phyloP scores from a whole-genome alignment of 2,888 invertebrate genomes.

The Theristus sp. region DNA sequence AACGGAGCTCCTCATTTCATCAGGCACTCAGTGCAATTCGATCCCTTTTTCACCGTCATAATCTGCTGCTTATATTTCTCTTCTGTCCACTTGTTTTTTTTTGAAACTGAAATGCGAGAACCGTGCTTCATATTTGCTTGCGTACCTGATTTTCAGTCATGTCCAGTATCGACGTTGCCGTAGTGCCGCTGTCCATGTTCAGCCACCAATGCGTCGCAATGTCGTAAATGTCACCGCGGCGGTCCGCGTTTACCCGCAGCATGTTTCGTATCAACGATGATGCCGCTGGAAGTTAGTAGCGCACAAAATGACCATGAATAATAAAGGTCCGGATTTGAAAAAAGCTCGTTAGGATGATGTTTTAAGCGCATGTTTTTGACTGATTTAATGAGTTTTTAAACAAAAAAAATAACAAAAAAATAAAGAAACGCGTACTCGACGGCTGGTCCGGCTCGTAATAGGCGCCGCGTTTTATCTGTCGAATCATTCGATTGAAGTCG shows the following conservation, averaged over 20 bases:
- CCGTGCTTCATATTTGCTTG: no score
- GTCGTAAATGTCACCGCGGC: conserved; percentile 74
- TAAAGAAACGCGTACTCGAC: conserved; percentile 37
- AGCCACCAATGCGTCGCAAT: conserved; percentile 96
- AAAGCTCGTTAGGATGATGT: no score
- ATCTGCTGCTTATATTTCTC: no score
- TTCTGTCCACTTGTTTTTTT: no score
- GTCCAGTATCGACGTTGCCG: conserved; percentile 26
- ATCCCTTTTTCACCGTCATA: no score
- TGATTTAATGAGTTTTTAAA: no score
- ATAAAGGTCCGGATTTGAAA: no score
- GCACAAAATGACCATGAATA: conserved; percentile 5
- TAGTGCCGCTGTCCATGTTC: conserved; percentile 40
- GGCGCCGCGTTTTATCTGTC: conserved; percentile 88
- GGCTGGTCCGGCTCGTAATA: conserved; percentile 88
- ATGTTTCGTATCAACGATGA: conserved; percentile 81
- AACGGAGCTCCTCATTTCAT: no score
- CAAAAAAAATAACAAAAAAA: no score
- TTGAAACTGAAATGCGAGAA: no score
- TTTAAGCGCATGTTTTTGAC: no score
- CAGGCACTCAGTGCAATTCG: no score
- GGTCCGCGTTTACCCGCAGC: conserved; percentile 72
- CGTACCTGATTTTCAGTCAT: conserved; percentile 27
- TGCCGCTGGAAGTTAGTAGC: conserved; percentile 48
- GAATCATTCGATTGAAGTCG: conserved; percentile 84